Percentiles rank a stretch among this genome's conserved stretches.
Evolutionary conservation across 2,797 vertebrate genomes (phyloP).

Genomic region (Xyrichtys novacula): DNA sequence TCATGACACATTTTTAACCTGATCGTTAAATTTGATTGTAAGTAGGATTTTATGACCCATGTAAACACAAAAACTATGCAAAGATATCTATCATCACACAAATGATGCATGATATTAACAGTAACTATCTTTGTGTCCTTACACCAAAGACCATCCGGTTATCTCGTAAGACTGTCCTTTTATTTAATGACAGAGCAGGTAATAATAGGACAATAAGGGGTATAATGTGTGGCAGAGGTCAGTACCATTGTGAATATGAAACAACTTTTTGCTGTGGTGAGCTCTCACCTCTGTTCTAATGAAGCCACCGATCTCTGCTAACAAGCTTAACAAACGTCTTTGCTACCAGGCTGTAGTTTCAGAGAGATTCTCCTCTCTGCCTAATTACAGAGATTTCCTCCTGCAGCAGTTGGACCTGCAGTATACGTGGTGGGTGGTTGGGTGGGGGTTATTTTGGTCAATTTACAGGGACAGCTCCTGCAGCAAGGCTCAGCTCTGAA

Average conservation of each 20-base stretch:
- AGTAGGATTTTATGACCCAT: too few species aligned
- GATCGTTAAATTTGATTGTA: too few species aligned
- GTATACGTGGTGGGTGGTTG: conserved; percentile 11
- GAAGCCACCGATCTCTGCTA: conserved; percentile 66
- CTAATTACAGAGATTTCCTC: conserved; percentile 78
- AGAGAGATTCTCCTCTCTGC: conserved; percentile 61
- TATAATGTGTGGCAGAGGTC: conserved; percentile 49
- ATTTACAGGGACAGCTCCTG: conserved; percentile 69
- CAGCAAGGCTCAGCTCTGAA: conserved; percentile 58
- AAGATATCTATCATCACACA: background rate
- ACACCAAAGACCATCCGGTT: background rate
- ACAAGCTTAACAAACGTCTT: conserved; percentile 77
- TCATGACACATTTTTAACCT: too few species aligned
- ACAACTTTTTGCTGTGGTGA: conserved; percentile 50
- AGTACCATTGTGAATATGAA: conserved; percentile 45
- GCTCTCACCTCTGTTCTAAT: conserved; percentile 58
- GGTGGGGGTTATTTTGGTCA: conserved; percentile 61
- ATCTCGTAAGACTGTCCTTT: background rate
- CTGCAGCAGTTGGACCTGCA: conserved; percentile 63
- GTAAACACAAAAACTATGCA: too few species aligned
- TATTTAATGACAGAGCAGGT: conserved; percentile 26
- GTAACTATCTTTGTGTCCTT: background rate
- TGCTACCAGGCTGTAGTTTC: conserved; percentile 75
- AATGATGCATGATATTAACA: background rate
- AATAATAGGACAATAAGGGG: conserved; percentile 16